Base-by-base conservation (phyloP, 2,797 vertebrate species). In the Benthosema pterotum region DNA sequence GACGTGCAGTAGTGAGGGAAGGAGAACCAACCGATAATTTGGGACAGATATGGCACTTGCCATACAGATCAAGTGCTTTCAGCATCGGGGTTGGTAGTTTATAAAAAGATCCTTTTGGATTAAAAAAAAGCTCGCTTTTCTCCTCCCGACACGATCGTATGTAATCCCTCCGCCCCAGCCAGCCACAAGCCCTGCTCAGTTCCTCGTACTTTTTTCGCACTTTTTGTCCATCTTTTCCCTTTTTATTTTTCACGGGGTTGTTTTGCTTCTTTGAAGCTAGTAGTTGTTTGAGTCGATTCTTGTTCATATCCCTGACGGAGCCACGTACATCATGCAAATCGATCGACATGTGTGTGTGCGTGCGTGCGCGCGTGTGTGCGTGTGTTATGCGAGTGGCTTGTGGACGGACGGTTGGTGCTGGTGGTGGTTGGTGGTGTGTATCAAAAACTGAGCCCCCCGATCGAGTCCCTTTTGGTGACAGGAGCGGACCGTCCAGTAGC, bases 321-420 rank as follows among this genome's bases (percentile, higher is more conserved):
- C 91, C 90, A 90, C 88, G n/a, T n/a, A n/a, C n/a, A n/a, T n/a
- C n/a, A 89, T 90, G 89, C 88, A 89, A 88, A 93, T 93, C 89
- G 91, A 92, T 93, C 79, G 83, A 67, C 78, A 52, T 84, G 84
- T 86, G 86, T 88, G 73, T 77, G 71, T 74, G 73, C 67, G 77
- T 74, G 60, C 61, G 72, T 68, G 67, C 62, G 71, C 60, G 56
- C 18, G 69, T 63, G 60, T 63, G 71, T 50, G 46, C 22, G 65
- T 32, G 25, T 55, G 57, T 18, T 49, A 57, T 48, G 54, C 7
- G 18, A 58, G 61, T 67, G 43, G 66, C 67, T 50, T 63, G 49
- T 74, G 78, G n/a, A n/a, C n/a, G n/a, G n/a, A n/a, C n/a, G n/a
- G n/a, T n/a, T n/a, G n/a, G n/a, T 73, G 63, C 66, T 73, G 65